Evolutionary conservation across 2,797 vertebrate species (phyloP), one percentile per base, ranked within the genome.

Genomic region (Brachymystax lenok): DNA sequence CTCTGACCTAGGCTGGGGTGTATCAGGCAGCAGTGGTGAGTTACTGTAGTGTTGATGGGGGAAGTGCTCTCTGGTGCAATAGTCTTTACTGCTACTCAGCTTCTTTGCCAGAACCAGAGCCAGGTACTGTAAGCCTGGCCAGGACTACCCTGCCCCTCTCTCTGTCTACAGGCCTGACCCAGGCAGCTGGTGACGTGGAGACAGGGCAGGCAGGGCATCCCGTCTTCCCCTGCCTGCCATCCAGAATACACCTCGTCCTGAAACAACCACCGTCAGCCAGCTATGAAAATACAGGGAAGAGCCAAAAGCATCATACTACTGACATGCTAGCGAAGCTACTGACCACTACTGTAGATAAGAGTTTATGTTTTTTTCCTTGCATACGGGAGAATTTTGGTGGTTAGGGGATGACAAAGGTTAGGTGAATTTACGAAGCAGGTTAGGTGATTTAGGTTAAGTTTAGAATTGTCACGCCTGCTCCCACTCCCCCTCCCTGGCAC

Each of bases 281-380:
- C 87, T 88, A 85, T 88, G 75, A 87, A 85, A 88, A 90, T 83
- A 88, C 71, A 82, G 78, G 67, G 67, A 82, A 74, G 52, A 75
- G 70, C 46, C 63, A 30, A 73, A 64, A 76, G 73, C 66, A 52
- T 72, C 17, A 50, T 63, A 35, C 56, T 46, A 67, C 19, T 64
- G 76, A 84, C 78, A 80, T 61, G 46, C 46, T 12, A 46, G 40
- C 3, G 10, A 46, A 46, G 10, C 40, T 3, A 46, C 10, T 46
- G 40, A 13, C 10, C 40, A 46, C 10, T 46, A 40, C 35, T 8
- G 7, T 10, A 46, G 40, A 13, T 46, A 13, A 40, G 1, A 40
- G 35, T 40, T 5, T 35, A 6, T 1, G 10, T 46, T 12, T 46
- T 46, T 46, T 3, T 0, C 33, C 40, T 46, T 46, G 10, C 40